phyloP scores from a whole-genome alignment of 2,888 invertebrate species.

The Euplagia quadripunctaria region DNA sequence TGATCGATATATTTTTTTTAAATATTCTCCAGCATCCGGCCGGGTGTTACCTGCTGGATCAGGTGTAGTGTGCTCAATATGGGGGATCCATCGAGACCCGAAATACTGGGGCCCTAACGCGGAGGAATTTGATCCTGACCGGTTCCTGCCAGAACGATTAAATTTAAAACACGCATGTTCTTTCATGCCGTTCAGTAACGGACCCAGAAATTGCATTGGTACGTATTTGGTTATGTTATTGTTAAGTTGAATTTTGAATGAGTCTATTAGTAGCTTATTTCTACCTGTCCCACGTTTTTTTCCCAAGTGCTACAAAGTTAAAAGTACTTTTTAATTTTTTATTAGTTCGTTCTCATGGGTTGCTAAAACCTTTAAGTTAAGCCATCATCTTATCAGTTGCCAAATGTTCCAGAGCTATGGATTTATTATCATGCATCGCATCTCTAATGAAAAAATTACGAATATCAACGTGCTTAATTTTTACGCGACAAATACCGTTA shows the following conservation, averaged over 20 bases:
- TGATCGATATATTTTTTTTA: conserved; percentile 8
- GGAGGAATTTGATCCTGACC: conserved; percentile 88
- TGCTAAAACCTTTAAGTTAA: too few species aligned
- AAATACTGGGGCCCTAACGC: conserved; percentile 88
- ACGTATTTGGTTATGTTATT: conserved; percentile 41
- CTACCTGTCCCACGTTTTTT: too few species aligned
- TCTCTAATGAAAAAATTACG: too few species aligned
- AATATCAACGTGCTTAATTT: too few species aligned
- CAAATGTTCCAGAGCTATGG: too few species aligned
- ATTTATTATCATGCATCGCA: too few species aligned
- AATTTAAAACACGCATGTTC: conserved; percentile 73
- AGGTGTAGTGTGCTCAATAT: conserved; percentile 79
- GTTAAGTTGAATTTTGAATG: not conserved
- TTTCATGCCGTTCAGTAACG: conserved; percentile 85
- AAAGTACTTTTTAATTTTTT: too few species aligned
- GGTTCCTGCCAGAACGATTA: conserved; percentile 87
- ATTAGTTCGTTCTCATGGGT: too few species aligned
- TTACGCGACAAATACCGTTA: too few species aligned
- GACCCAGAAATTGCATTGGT: conserved; percentile 86
- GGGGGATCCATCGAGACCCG: conserved; percentile 86
- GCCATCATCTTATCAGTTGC: too few species aligned
- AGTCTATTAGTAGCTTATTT: too few species aligned
- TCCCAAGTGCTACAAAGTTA: too few species aligned
- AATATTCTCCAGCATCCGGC: conserved; percentile 68
- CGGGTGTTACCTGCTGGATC: conserved; percentile 79